Evolutionary conservation across 2,888 invertebrate species (phyloP), one percentile per base, ranked within the genome.

Genomic region (Oxyscelio sp.): DNA sequence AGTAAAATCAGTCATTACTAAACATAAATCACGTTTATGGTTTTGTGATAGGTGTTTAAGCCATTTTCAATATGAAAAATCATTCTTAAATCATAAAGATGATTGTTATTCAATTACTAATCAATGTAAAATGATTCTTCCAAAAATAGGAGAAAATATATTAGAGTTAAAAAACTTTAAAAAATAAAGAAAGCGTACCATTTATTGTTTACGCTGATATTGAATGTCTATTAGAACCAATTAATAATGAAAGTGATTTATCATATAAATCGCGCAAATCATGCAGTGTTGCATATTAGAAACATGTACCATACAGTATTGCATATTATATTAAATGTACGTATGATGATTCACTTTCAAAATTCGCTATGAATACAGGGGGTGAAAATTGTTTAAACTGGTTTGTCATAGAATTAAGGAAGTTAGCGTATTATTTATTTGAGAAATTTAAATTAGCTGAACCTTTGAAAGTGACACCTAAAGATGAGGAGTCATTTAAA

Each of bases 121-220:
- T 13, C 66, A 52, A 52, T 38, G 38, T 66, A 52, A 54, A 13
- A 31, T 8, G 54, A 4, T n/a, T n/a, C n/a, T n/a, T n/a, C n/a
- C 13, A 40, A 66, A n/a, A 61, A 66, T 34, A n/a, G n/a, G n/a
- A n/a, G n/a, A n/a, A n/a, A n/a, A n/a, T n/a, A n/a, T n/a, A n/a
- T n/a, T n/a, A n/a, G 38, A 59, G 11, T 8, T 83, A 5, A 1
- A 56, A 56, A 40, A 65, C 73, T 40, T 65, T 58, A 6, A 52
- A 50, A 0, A 50, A 73, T 11, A 48, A 73, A 31, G 50, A 34
- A 43, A 9, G n/a, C 27, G 61, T 73, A 1, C 73, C 61, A 19
- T 52, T 59, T 66, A 52, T 65, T 13, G 38, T 80, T 0, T 73
- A 73, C 9, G 65, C 71, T 8, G 73, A 80, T 15, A 50, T 52